Evolutionary conservation across 2,888 invertebrate genomes (phyloP), one percentile per base, ranked within the genome.

Genomic region (Pasiphila rectangulata): DNA sequence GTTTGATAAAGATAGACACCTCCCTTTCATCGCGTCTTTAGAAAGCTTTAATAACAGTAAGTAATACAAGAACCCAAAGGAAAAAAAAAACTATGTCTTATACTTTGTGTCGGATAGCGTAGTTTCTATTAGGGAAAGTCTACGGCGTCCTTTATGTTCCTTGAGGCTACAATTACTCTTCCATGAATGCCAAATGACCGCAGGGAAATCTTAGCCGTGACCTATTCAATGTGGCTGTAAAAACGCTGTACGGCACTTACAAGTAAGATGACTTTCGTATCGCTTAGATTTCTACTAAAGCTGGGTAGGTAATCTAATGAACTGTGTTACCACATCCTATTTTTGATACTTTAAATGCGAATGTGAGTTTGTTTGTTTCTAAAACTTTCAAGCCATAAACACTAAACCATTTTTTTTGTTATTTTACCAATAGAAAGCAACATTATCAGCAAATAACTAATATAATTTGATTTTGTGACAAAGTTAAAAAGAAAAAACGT

Each of bases 111-210:
- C 73, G 52, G 57, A 57, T 64, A 59, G 61, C 59, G 56, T 61
- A 82, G 79, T 79, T 80, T 79, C 75, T 77, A 79, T 78, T 74
- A 74, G 71, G 59, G 68, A 74, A 74, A 82, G 85, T 85, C 83
- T 77, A 69, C 78, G 79, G 86, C 83, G 72, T 81, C 83, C 79
- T 88, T 88, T 88, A 86, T 87, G 76, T 78, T 75, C 76, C 87
- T 81, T 79, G 70, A 79, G 84, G 88, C 86, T 79, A 85, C 86
- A 85, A 85, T 83, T 83, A 66, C 79, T 81, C 74, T 83, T 75
- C 85, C 86, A 88, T 88, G 88, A 87, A 88, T 88, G 80, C 76
- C 84, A 87, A 87, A 88, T 88, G 87, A 83, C 88, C 88, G 80
- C 79, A 85, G 88, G 88, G 88, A 88, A 87, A 88, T 87, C 87